phyloP scores from a whole-genome alignment of 2,888 invertebrate genomes.

The Drosophila anomalata region DNA sequence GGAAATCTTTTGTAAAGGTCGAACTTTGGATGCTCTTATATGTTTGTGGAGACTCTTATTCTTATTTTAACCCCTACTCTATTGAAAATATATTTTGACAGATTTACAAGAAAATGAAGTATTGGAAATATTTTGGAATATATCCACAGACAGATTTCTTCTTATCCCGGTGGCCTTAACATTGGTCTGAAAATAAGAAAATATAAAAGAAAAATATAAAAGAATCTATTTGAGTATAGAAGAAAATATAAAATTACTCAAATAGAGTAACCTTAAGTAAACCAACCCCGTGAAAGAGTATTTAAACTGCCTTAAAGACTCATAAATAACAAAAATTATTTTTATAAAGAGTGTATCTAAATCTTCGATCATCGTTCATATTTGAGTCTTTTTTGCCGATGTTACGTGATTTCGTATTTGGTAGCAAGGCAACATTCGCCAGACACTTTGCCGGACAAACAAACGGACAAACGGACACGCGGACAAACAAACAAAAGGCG shows the following conservation, averaged over 20 bases:
- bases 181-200: no score
- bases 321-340: background rate
- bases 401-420: slow-evolving; percentile 68
- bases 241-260: background rate
- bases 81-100: no score
- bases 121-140: no score
- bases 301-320: background rate
- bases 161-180: no score
- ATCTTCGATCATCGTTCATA: background rate
- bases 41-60: background rate
- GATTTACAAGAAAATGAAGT: no score
- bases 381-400: slow-evolving; percentile 26
- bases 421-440: slow-evolving; percentile 66
- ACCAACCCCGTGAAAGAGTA: background rate
- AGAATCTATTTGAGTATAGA: no score
- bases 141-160: no score
- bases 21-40: background rate
- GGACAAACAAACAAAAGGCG: slow-evolving; percentile 63
- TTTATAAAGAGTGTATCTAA: slow-evolving; percentile 7
- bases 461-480: slow-evolving; percentile 42
- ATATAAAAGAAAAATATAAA: no score
- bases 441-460: slow-evolving; percentile 54
- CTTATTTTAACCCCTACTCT: no score
- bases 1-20: background rate
- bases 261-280: background rate